These are phyloP conservation scores for Linurgus olivaceus DNA, from an alignment of 2,797 vertebrate genomes.

Conservation along the genomic window DNA sequence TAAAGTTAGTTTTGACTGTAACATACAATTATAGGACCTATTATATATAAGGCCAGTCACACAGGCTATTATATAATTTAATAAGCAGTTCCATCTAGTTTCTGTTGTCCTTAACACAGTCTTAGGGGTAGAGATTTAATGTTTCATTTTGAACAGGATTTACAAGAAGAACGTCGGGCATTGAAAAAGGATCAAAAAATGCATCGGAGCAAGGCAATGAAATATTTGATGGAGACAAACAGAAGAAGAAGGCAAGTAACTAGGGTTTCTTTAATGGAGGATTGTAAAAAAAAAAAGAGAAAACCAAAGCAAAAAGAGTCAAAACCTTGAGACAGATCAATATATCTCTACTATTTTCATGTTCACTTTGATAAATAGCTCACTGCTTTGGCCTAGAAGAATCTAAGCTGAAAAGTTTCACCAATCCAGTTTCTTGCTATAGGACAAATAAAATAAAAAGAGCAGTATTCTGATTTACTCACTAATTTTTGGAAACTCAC, in stretches of 20 bases:
- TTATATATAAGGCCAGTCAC: neutral
- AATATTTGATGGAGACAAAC: conserved; percentile 85
- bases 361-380: neutral
- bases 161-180: conserved; percentile 77
- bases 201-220: conserved; percentile 78
- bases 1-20: neutral
- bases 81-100: neutral
- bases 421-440: neutral
- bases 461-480: neutral
- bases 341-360: neutral
- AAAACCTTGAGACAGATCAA: neutral
- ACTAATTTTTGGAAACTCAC: neutral
- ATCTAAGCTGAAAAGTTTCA: neutral
- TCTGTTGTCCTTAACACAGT: conserved; percentile 73
- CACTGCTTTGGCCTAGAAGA: neutral
- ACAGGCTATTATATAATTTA: neutral
- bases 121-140: conserved; percentile 68
- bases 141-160: conserved; percentile 70
- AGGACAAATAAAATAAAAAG: neutral
- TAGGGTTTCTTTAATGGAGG: neutral
- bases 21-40: neutral
- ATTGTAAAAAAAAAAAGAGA: neutral
- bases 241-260: conserved; percentile 85
- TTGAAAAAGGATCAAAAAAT: conserved; percentile 85
- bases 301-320: neutral